Evolutionary conservation across 1,140 invertebrate species (phyloP), one percentile per base, ranked within the genome.

Genomic region (Brachionus paranguensis): DNA sequence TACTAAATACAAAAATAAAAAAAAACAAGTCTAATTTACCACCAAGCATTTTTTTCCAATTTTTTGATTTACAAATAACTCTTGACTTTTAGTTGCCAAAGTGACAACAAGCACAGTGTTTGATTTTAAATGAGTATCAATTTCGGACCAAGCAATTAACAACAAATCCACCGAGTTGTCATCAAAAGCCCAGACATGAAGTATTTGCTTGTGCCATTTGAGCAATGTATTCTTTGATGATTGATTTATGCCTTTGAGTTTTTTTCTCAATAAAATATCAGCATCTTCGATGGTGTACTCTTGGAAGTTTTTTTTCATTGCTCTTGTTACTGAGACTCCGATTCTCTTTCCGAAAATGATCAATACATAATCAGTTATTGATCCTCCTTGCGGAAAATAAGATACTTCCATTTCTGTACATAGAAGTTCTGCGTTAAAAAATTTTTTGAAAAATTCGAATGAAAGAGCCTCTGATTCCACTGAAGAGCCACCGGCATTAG

Each of bases 331-430:
- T 8, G 88, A 88, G 55, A 88, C 88, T 0, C 68, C 83, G 4
- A 88, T 50, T 47, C 84, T 86, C 5, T 81, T 84, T 6, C 84
- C 85, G 37, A 85, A 86, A 20, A 88, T 84, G 11, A 84, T 85
- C 64, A 86, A 86, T 6, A 87, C 86, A 78, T 88, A 88, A 84
- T 88, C 88, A 0, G 88, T 88, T 17, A 88, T 88, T 10, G 87
- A 87, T 0, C 88, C 88, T 27, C 88, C 88, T 20, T 86, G 78
- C 20, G 88, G 88, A 72, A 88, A 88, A 84, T 88, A 88, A 0
- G 76, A 53, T 2, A 88, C 87, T 76, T 88, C 88, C 88, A 88
- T 88, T 78, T 88, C 88, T 12, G 88, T 88, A 86, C 88, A 88
- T 1, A 87, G 6, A 12, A 89, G 81, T 70, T 85, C 85, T 17